phyloP scores from a whole-genome alignment of 2,888 invertebrate species.

The Hydraecia micacea region DNA sequence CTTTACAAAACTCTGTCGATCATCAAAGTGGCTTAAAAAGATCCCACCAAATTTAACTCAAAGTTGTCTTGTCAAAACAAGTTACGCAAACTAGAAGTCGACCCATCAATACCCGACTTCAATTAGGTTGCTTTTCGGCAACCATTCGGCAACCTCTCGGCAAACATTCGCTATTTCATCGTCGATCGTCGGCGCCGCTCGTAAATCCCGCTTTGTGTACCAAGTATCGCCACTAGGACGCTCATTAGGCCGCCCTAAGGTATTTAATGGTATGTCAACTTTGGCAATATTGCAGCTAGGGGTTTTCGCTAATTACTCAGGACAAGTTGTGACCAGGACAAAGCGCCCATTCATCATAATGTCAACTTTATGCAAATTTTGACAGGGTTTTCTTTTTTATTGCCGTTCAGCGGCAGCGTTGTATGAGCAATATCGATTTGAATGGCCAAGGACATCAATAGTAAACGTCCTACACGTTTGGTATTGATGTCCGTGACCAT shows the following conservation, averaged over 20 bases:
- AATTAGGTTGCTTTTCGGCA: constrained; percentile 57
- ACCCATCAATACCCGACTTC: constrained; percentile 57
- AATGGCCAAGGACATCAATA: not conserved
- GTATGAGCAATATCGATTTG: constrained; percentile 22
- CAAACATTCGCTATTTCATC: constrained; percentile 55
- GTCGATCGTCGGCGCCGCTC: constrained; percentile 49
- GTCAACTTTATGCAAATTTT: constrained; percentile 30
- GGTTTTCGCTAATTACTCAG: constrained; percentile 51
- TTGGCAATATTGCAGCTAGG: constrained; percentile 33
- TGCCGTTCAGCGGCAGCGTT: constrained; percentile 1
- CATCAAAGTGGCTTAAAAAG: constrained; percentile 52
- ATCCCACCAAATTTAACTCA: constrained; percentile 34
- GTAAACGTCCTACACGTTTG: not conserved
- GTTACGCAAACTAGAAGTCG: constrained; percentile 51
- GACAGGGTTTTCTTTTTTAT: constrained; percentile 15
- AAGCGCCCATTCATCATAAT: constrained; percentile 11
- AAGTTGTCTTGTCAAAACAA: constrained; percentile 58
- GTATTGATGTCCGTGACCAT: constrained; percentile 13
- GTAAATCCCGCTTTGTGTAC: constrained; percentile 62
- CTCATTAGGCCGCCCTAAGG: constrained; percentile 60
- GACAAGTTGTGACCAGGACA: constrained; percentile 17
- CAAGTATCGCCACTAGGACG: constrained; percentile 43
- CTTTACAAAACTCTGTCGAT: constrained; percentile 22
- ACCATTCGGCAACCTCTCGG: constrained; percentile 29
- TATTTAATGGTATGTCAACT: constrained; percentile 57